Evolutionary conservation across 2,113 vertebrate genomes (phyloP), one percentile per base, ranked within the genome.

Genomic region (Calypte anna): DNA sequence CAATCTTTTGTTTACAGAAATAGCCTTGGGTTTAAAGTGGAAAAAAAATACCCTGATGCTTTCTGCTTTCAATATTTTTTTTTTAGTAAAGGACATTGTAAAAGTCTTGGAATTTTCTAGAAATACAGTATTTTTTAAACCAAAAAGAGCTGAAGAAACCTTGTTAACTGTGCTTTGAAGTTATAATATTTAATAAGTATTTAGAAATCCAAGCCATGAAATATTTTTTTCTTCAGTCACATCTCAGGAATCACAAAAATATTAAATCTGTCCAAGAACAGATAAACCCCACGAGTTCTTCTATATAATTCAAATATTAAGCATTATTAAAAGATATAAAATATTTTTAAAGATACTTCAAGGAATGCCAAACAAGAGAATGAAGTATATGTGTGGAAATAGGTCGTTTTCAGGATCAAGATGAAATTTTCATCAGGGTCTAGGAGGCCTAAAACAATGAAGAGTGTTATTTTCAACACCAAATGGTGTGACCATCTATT

Each of bases 1-100:
- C 75, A 64, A 57, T 51, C 58, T 59, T 96, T 93, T 91, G 22
- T 94, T 94, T 86, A 74, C 44, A 81, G 53, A 86, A 88, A 81
- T 67, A 81, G 53, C 86, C 67, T 85, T 77, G 40, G 62, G 36
- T 82, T 77, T 85, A 33, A 54, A 88, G 25, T 48, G 13, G n/a
- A 13, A 82, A 83, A 66, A 66, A 66, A 38, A 55, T 5, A 64
- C 7, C 5, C 20, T 17, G 1, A 44, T 59, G 17, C 4, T 69
- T 87, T 44, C 7, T 46, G 5, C 12, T 90, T 91, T 69, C 20
- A 55, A 51, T 30, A 33, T 10, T 22, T n/a, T 31, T 22, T 73
- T 22, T n/a, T 31, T 22, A 76, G 46, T 64, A 4, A 50, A 27
- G 40, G 40, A 40, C 40, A 10, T 28, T 67, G 40, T 36, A 5